These are phyloP conservation scores for Thaumatotibia leucotreta DNA, from an alignment of 1,140 invertebrate species.

Conservation along the genomic window DNA sequence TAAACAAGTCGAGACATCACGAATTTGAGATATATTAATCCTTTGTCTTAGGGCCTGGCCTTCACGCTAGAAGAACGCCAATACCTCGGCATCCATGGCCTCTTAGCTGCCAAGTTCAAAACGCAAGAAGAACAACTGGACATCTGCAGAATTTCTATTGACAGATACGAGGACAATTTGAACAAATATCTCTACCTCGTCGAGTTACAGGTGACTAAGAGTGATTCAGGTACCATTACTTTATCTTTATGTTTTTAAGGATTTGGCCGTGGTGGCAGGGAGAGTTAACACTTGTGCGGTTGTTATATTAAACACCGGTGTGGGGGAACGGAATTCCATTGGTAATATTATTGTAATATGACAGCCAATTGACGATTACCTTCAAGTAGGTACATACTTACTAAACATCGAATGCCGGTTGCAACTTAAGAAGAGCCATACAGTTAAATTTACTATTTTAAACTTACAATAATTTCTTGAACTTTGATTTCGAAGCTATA, in stretches of 20 bases:
- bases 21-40: not conserved
- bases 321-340: not conserved
- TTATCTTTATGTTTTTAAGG: slow-evolving; percentile 34
- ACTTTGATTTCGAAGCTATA: no score
- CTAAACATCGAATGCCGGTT: no score
- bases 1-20: no score
- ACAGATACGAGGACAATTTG: slow-evolving; percentile 90
- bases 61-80: slow-evolving; percentile 95
- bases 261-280: slow-evolving; percentile 5
- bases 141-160: slow-evolving; percentile 90
- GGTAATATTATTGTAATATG: not conserved
- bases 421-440: no score
- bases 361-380: not conserved
- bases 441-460: no score
- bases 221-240: slow-evolving; percentile 64
- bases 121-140: slow-evolving; percentile 94
- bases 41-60: slow-evolving; percentile 87
- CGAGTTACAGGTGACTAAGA: slow-evolving; percentile 86
- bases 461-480: no score
- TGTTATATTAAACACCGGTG: slow-evolving; percentile 4
- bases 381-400: no score
- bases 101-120: slow-evolving; percentile 94
- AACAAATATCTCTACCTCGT: slow-evolving; percentile 94
- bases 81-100: slow-evolving; percentile 94
- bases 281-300: not conserved